Evolutionary conservation across 2,888 invertebrate genomes (phyloP), one percentile per base, ranked within the genome.

Genomic region (Lasioglossum marginatum): DNA sequence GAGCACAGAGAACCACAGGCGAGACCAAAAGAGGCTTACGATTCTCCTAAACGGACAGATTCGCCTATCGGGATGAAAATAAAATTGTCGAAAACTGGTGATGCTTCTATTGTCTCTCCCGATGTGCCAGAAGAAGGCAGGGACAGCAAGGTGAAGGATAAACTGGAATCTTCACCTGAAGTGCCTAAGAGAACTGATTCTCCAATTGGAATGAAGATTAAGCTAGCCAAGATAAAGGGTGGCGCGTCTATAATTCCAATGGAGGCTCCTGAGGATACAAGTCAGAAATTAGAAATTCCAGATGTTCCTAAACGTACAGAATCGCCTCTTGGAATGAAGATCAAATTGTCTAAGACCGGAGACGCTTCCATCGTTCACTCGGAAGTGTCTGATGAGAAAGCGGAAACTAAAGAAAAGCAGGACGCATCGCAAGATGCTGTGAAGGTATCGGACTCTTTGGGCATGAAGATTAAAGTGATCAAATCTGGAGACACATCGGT

Each of bases 171-270:
- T 4, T 71, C 81, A 23, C 87, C 87, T 2, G 93, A 92, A 31
- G 85, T 88, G n/a, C 92, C 94, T 0, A 94, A 92, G 72, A 89
- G 94, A 80, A 92, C 91, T 5, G 94, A 95, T 45, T 94, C 94
- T 16, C 93, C 94, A 5, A 90, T 94, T 31, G 95, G 94, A 31
- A 93, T 95, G 92, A 95, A 95, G 77, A 94, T 95, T 72, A 95
- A 95, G 72, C 83, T 94, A 68, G 88, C 91, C 43, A 77, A 93
- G 86, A 89, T 82, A 66, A 88, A 93, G 88, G 40, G 93, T 77
- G 91, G 93, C 4, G 93, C 93, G 1, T 92, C 93, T 5, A 93
- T 94, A 77, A 91, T 93, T 34, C 88, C 86, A 23, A 73, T 88
- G 45, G 92, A 89, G 43, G 89, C 82, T 27, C 16, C 77, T 12